Base-by-base conservation (phyloP, 2,888 invertebrate genomes). In the Schrankia costaestrigalis region DNA sequence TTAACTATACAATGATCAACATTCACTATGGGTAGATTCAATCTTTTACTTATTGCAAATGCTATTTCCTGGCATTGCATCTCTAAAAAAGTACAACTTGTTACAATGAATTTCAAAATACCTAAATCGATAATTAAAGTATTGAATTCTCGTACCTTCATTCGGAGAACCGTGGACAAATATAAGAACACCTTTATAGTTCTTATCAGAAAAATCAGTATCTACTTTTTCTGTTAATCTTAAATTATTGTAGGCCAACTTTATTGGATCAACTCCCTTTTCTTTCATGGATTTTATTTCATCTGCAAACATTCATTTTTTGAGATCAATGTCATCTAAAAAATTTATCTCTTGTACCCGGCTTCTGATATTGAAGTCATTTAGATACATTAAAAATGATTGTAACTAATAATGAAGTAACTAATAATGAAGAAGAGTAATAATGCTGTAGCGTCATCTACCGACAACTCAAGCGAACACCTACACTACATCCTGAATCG, bases 1-100 rank as follows among this genome's bases (percentile, higher is more conserved):
- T 89, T 85, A 35, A 82, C 85, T 56, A 84, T 86, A 63, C 84
- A 77, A 15, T 69, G 58, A 63, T 90, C 91, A 35, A 89, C 77
- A 63, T 79, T 89, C 41, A 87, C 54, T 3, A 84, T 81, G 1
- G 89, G 89, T 36, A 90, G 46, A 2, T 63, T 46, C 2, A 90
- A 62, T 3, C 44, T 55, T 59, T 78, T 87, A 2, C 89, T 90
- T 10, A 83, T 36, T 1, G 74, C 54, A 45, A 79, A 81, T 2
- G 84, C 84, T 31, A 84, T 70, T 70, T 86, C 86, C 64, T 78
- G 74, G 46, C 80, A 71, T 40, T 76, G 67, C 19, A 63, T 60
- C 69, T 84, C 86, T 86, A 24, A 37, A 35, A 63, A 64, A 41
- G 34, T 26, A 36, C 12, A 12, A 29, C 14, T 11, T 9, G n/a